A percentile compares a stretch with the other conserved stretches of the same genome.
Conservation (phyloP, 2,888 invertebrate genomes). For the Nysson spinosus region DNA sequence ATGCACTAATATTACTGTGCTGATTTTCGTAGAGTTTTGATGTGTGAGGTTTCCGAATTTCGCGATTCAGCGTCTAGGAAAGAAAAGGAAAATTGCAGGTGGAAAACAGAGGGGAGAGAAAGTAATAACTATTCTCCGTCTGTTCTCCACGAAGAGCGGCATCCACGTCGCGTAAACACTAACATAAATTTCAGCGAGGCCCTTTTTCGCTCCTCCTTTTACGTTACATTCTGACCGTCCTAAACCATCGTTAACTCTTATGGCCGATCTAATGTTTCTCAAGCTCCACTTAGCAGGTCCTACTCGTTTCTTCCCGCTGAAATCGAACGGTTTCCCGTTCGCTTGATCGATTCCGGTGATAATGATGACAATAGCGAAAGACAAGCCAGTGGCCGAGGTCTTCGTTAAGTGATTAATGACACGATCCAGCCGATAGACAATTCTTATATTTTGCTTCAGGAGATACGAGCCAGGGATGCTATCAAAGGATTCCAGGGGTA, state of each 20-base stretch:
- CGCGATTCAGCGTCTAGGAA: no score
- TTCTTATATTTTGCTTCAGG: constrained; percentile 2
- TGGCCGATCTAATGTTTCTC: constrained; percentile 53
- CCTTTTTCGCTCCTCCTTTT: constrained; percentile 28
- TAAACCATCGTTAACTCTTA: constrained; percentile 57
- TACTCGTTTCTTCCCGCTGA: constrained; percentile 21
- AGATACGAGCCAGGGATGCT: constrained; percentile 2
- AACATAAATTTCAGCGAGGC: constrained; percentile 67
- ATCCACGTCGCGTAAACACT: constrained; percentile 67
- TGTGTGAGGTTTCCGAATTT: no score
- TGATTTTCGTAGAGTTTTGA: no score
- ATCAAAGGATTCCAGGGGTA: no score
- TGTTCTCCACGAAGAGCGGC: constrained; percentile 39
- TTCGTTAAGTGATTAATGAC: constrained; percentile 45
- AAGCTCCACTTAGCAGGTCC: constrained; percentile 30
- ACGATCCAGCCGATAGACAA: constrained; percentile 23
- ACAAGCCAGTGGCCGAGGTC: constrained; percentile 12
- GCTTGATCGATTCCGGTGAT: constrained; percentile 46
- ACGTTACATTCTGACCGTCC: constrained; percentile 54
- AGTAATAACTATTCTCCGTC: constrained; percentile 65
- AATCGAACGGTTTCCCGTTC: constrained; percentile 48
- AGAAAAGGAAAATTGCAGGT: constrained; percentile 1
- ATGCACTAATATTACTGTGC: no score
- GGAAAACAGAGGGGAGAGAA: not conserved
- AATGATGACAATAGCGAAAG: constrained; percentile 39